Percentiles rank a stretch among this genome's conserved stretches.
Evolutionary conservation across 2,888 invertebrate genomes (phyloP).

Genomic region (Leptopilina myrica): DNA sequence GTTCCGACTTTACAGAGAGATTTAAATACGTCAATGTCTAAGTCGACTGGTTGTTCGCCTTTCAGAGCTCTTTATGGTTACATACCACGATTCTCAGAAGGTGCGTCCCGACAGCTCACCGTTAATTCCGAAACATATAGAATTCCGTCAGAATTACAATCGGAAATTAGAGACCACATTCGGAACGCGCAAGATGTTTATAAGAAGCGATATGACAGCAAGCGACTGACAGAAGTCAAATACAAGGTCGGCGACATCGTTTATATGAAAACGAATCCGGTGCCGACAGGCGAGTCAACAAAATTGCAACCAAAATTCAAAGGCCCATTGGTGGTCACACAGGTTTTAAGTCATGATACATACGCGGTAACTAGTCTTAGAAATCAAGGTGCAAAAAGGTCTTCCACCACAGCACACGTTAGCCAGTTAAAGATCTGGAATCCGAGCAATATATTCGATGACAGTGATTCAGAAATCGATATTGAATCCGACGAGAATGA

Average conservation of each 20-base stretch:
- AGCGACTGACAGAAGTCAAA: neutral
- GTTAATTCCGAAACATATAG: conserved; percentile 28
- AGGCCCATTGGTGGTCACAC: neutral
- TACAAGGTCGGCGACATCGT: neutral
- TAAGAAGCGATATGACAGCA: conserved; percentile 43
- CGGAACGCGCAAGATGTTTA: conserved; percentile 41
- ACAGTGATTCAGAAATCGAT: neutral
- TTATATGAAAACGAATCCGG: neutral
- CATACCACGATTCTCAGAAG: conserved; percentile 29
- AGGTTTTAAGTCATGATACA: neutral
- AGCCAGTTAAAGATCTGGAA: neutral
- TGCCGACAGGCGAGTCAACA: neutral
- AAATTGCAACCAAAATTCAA: neutral
- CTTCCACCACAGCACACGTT: conserved; percentile 1
- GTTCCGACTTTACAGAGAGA: conserved; percentile 38
- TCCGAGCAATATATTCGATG: neutral
- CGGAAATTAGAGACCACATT: conserved; percentile 2
- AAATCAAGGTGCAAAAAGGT: neutral
- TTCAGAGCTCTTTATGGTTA: conserved; percentile 43
- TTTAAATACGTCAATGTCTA: conserved; percentile 41
- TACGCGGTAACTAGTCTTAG: neutral
- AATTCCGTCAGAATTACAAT: conserved; percentile 19
- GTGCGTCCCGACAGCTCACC: conserved; percentile 17
- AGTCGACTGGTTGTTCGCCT: conserved; percentile 44
- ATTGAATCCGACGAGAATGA: neutral